Conservation (phyloP, 2,797 vertebrate species). For the Alosa sapidissima region DNA sequence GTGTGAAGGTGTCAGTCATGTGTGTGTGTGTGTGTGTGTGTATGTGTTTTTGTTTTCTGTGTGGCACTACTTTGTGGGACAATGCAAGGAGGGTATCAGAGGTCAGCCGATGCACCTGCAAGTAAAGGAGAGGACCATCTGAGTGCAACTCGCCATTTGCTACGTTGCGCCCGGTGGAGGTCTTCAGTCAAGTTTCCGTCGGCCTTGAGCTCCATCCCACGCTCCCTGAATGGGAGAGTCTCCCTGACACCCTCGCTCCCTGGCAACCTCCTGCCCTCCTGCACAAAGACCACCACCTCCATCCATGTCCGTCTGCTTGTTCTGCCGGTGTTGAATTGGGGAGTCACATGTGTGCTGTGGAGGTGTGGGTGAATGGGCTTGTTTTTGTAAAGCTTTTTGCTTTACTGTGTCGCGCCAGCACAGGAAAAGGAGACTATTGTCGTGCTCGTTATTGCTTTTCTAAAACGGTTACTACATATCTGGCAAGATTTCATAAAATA, state of each 20-base stretch:
- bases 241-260: background rate
- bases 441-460: too few relatives aligned
- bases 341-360: background rate
- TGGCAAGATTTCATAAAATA: too few relatives aligned
- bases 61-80: background rate
- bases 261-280: background rate
- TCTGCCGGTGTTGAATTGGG: background rate
- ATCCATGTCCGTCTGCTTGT: background rate
- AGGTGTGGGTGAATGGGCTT: background rate
- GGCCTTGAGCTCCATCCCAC: background rate
- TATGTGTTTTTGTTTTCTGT: slow-evolving; percentile 15
- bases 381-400: too few relatives aligned
- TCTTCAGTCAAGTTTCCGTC: background rate
- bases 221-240: background rate
- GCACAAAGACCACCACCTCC: background rate
- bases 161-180: background rate
- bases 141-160: background rate
- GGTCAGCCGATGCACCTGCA: background rate
- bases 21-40: slow-evolving; percentile 13
- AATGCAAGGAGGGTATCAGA: background rate
- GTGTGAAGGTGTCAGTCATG: background rate
- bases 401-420: too few relatives aligned
- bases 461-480: too few relatives aligned
- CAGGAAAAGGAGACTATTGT: too few relatives aligned
- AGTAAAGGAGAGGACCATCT: background rate